Evolutionary conservation across 1,140 invertebrate genomes (phyloP).

Genomic region (Ostrea denselamellosa): DNA sequence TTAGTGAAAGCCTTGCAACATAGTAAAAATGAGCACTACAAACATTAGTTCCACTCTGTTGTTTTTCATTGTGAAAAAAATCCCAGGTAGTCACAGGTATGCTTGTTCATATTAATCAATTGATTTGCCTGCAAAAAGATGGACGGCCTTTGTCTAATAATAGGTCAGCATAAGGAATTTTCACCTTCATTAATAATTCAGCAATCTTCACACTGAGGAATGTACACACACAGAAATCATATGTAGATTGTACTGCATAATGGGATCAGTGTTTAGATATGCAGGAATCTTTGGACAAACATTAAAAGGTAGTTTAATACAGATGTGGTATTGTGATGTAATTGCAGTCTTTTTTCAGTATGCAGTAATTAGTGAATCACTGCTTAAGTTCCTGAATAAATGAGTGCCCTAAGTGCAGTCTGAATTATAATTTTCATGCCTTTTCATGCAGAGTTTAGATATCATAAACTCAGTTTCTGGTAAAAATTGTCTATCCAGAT

Average conservation of each 20-base stretch:
- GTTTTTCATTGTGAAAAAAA: background rate
- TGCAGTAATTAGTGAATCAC: constrained; percentile 7
- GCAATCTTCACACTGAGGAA: constrained; percentile 6
- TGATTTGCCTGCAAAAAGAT: constrained; percentile 10
- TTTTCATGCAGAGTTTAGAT: background rate
- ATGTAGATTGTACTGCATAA: background rate
- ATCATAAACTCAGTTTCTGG: background rate
- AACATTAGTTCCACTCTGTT: background rate
- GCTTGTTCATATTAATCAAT: background rate
- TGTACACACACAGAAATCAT: background rate
- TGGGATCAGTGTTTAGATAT: background rate
- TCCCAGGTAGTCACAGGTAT: background rate
- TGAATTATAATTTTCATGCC: background rate
- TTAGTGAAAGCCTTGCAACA: background rate
- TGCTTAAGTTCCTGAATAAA: background rate
- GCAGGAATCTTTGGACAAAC: constrained; percentile 16
- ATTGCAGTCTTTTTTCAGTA: constrained; percentile 14
- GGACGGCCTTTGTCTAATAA: constrained; percentile 26
- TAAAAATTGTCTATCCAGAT: background rate
- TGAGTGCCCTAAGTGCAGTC: background rate
- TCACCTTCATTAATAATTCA: constrained; percentile 34
- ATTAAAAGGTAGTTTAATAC: constrained; percentile 10
- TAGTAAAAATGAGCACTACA: background rate
- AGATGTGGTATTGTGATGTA: background rate
- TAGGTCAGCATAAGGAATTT: constrained; percentile 20